phyloP scores from a whole-genome alignment of 2,888 invertebrate genomes.

The Herminia tarsipennalis region DNA sequence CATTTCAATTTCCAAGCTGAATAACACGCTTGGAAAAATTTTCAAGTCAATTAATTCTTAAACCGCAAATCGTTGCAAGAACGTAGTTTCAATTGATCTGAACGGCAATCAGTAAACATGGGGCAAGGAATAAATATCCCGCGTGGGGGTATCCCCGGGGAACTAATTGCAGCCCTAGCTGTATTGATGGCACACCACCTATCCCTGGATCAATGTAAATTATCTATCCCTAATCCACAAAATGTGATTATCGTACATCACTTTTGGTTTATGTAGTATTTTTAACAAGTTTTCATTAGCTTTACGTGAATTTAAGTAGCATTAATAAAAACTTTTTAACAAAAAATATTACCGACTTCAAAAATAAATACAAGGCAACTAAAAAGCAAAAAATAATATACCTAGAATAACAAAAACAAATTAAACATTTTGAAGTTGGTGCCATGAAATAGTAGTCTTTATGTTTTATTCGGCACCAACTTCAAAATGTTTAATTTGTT shows the following conservation, averaged over 20 bases:
- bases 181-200: conserved; percentile 79
- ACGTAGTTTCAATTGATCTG: conserved; percentile 57
- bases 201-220: conserved; percentile 75
- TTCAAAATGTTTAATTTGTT: no score
- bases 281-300: conserved; percentile 28
- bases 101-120: conserved; percentile 68
- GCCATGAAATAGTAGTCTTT: no score
- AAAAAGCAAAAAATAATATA: no score
- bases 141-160: conserved; percentile 58
- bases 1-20: conserved; percentile 15
- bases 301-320: neutral
- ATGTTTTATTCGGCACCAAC: no score
- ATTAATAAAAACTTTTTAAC: no score
- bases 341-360: no score
- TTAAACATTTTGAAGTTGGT: no score
- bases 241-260: conserved; percentile 68
- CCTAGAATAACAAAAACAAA: no score
- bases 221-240: conserved; percentile 68
- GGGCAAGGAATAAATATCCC: conserved; percentile 75
- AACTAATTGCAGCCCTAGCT: conserved; percentile 81
- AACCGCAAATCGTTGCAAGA: conserved; percentile 49
- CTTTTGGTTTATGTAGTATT: conserved; percentile 47
- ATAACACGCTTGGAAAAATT: conserved; percentile 20
- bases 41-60: conserved; percentile 40
- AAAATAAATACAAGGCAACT: no score